These are phyloP conservation scores for Orestias chungarensis DNA, from an alignment of 2,797 vertebrate genomes.

Conservation along the genomic window DNA sequence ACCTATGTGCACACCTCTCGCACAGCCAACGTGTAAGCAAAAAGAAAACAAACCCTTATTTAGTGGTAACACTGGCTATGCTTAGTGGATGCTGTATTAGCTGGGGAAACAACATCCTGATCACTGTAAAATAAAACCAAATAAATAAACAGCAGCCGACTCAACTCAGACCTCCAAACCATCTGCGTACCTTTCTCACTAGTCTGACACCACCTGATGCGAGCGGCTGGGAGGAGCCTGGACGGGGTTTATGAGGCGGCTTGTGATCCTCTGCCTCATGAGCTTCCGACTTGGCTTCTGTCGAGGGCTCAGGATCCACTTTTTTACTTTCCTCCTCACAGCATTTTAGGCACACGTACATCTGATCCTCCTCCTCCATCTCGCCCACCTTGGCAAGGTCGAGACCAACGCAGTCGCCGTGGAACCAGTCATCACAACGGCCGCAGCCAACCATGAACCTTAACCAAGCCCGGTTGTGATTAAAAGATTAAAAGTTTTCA, in stretches of 20 bases:
- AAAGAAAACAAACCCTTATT: constrained; percentile 64
- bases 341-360: constrained; percentile 96
- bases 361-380: constrained; percentile 97
- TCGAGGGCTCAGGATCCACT: constrained; percentile 68
- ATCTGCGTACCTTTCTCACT: constrained; percentile 83
- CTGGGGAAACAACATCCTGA: constrained; percentile 45
- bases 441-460: constrained; percentile 99
- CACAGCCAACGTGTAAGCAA: constrained; percentile 49
- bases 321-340: constrained; percentile 92
- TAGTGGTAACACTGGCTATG: constrained; percentile 59
- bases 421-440: constrained; percentile 98
- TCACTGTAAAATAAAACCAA: constrained; percentile 14
- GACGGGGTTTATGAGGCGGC: constrained; percentile 75
- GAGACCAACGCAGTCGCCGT: constrained; percentile 96
- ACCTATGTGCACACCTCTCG: constrained; percentile 48
- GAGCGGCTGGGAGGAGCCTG: constrained; percentile 71
- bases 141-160: constrained; percentile 2
- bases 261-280: constrained; percentile 79
- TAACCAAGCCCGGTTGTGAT: not conserved
- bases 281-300: constrained; percentile 61
- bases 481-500: not conserved
- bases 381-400: constrained; percentile 93
- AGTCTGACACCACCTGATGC: constrained; percentile 84
- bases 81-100: constrained; percentile 66
- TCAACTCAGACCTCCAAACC: not conserved